Percentiles rank a stretch among this genome's conserved stretches.
Evolutionary conservation across 1,140 invertebrate species (phyloP).

Genomic region (Colletes gigas): DNA sequence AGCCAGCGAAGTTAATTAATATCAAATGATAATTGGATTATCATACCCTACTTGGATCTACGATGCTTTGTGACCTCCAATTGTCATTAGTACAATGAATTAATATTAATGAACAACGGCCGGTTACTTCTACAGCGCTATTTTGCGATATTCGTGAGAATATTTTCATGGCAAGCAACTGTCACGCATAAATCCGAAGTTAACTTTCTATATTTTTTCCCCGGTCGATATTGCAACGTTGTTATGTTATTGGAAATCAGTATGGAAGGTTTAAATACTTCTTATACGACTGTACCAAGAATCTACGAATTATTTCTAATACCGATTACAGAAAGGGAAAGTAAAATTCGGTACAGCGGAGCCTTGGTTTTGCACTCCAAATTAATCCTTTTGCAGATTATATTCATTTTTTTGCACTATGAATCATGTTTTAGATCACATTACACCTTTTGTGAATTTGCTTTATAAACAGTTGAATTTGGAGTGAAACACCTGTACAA

Average conservation of each 20-base stretch:
- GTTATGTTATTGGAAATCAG: neutral
- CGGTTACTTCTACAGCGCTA: neutral
- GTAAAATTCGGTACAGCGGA: too few species aligned
- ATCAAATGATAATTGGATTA: too few species aligned
- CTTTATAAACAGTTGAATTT: too few species aligned
- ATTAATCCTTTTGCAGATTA: too few species aligned
- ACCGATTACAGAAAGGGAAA: too few species aligned
- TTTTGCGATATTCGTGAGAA: conserved; percentile 19
- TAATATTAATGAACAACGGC: neutral
- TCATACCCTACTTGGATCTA: neutral
- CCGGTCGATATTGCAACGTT: neutral
- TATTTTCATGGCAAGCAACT: conserved; percentile 38
- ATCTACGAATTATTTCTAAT: neutral
- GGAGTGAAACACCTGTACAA: too few species aligned
- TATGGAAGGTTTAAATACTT: neutral
- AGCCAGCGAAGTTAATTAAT: too few species aligned
- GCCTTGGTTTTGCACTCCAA: too few species aligned
- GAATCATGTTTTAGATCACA: too few species aligned
- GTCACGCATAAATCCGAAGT: conserved; percentile 5
- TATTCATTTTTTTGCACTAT: too few species aligned
- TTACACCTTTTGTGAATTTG: too few species aligned
- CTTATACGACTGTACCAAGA: neutral
- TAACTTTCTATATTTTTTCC: conserved; percentile 28
- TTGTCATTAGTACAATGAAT: neutral
- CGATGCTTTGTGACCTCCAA: neutral